A percentile compares a stretch with the other conserved stretches of the same genome.
Conservation (phyloP, 2,888 invertebrate species). For the Caenorhabditis auriculariae region DNA sequence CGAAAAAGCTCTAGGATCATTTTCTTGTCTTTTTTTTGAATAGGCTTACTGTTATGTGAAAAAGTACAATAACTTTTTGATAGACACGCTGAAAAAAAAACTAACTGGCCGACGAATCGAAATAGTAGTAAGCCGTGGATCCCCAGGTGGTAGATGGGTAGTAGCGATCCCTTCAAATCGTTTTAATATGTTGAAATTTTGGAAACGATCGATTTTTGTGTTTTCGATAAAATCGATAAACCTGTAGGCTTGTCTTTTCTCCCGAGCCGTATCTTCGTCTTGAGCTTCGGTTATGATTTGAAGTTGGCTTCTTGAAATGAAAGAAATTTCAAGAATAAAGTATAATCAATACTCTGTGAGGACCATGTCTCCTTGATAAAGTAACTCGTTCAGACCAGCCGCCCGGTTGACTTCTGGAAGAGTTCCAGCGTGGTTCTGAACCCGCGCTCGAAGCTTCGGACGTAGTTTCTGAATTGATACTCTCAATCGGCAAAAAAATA, state of each 20-base stretch:
- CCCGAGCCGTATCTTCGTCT: background rate
- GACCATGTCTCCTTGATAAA: constrained; percentile 49
- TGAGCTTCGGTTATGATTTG: constrained; percentile 16
- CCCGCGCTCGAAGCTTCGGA: constrained; percentile 21
- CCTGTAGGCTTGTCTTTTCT: constrained; percentile 24
- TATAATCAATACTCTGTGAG: constrained; percentile 32
- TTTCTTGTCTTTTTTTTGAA: no score
- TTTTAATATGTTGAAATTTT: background rate
- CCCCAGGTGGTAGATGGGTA: constrained; percentile 42
- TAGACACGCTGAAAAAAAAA: background rate
- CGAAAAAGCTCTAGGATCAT: no score
- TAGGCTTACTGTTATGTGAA: no score
- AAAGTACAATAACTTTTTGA: no score
- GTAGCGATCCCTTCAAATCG: constrained; percentile 26
- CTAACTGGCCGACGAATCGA: constrained; percentile 29
- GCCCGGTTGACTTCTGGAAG: constrained; percentile 33
- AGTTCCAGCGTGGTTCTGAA: constrained; percentile 24
- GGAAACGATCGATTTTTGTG: background rate
- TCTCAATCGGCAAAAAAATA: no score
- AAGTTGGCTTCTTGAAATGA: constrained; percentile 14
- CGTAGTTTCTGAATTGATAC: constrained; percentile 13
- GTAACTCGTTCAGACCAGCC: constrained; percentile 30
- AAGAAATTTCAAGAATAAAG: background rate
- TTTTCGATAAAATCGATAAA: background rate
- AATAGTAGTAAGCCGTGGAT: constrained; percentile 36